A percentile compares a stretch with the other conserved stretches of the same genome.
Evolutionary conservation across 1,140 invertebrate genomes (phyloP).

Genomic region (Zaprionus vittiger): DNA sequence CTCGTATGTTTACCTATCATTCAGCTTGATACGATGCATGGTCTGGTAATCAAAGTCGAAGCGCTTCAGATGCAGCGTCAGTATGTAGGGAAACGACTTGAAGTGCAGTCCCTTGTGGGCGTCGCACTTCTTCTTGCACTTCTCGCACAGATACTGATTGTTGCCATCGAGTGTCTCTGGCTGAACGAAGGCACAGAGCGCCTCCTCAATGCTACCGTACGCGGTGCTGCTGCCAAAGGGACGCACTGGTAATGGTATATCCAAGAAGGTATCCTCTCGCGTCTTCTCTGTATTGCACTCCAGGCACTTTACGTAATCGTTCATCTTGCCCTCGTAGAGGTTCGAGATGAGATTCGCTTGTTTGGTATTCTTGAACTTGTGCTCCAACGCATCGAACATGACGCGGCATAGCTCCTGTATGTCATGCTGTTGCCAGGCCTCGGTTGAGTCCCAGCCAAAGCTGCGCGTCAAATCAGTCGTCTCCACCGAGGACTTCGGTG

Average conservation of each 20-base stretch:
- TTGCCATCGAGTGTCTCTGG: constrained; percentile 94
- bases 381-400: constrained; percentile 96
- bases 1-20: constrained; percentile 89
- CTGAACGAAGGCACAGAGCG: constrained; percentile 93
- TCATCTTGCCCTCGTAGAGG: constrained; percentile 91
- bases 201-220: constrained; percentile 94
- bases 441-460: constrained; percentile 96
- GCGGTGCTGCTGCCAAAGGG: constrained; percentile 92
- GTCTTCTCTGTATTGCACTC: constrained; percentile 94
- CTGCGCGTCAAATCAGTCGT: constrained; percentile 95
- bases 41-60: constrained; percentile 96
- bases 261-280: constrained; percentile 93
- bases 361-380: constrained; percentile 93
- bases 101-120: constrained; percentile 97
- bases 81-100: constrained; percentile 93
- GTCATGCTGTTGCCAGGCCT: constrained; percentile 97
- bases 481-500: constrained; percentile 90
- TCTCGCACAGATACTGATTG: constrained; percentile 96
- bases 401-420: constrained; percentile 96
- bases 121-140: constrained; percentile 95
- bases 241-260: constrained; percentile 94
- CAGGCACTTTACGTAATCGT: constrained; percentile 96
- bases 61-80: constrained; percentile 95
- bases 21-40: constrained; percentile 94
- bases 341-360: constrained; percentile 93